Base-by-base conservation (phyloP, 2,797 vertebrate genomes). In the Chloroceryle inda region DNA sequence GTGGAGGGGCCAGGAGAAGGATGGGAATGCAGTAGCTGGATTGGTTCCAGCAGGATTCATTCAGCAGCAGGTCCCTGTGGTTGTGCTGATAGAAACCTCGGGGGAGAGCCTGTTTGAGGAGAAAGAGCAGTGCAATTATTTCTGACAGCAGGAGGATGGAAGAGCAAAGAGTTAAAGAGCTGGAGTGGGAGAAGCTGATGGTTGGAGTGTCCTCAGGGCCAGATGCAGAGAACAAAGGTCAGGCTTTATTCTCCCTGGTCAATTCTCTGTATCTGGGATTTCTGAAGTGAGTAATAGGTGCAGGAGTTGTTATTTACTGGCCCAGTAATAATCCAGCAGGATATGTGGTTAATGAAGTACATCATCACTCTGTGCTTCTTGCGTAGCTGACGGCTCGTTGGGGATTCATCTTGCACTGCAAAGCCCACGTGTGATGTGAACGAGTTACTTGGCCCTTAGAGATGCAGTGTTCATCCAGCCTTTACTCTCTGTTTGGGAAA, bases 151-250 rank as follows among this genome's bases (percentile, higher is more conserved):
- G 85, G 64, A 87, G 59, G 15, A 58, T 7, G 26, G 56, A 76
- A 23, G 61, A 81, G 84, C 55, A 16, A 62, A 93, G 85, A 86
- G 81, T 69, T 86, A 67, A 93, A 61, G 88, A 86, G 75, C 33
- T n/a, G 73, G 17, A 9, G 33, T 11, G 19, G 0, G 1, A 79
- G 92, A 87, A 79, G 88, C 78, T 87, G 73, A 38, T 89, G 20
- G 1, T 19, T 33, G 75, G 56, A 6, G 33, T 8, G 29, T 88
- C 87, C 76, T 27, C 12, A 4, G 50, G 78, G 63, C 77, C 69
- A 6, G 27, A 29, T 67, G 47, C 29, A 8, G 23, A 40, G 88
- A 69, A 66, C 59, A 35, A 87, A 88, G 69, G 81, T 59, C 10
- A 6, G 9, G 8, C 23, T 4, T 13, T 16, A 23, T 53, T 62